Base-by-base conservation (phyloP, 2,797 vertebrate genomes). In the Oreochromis grahami region DNA sequence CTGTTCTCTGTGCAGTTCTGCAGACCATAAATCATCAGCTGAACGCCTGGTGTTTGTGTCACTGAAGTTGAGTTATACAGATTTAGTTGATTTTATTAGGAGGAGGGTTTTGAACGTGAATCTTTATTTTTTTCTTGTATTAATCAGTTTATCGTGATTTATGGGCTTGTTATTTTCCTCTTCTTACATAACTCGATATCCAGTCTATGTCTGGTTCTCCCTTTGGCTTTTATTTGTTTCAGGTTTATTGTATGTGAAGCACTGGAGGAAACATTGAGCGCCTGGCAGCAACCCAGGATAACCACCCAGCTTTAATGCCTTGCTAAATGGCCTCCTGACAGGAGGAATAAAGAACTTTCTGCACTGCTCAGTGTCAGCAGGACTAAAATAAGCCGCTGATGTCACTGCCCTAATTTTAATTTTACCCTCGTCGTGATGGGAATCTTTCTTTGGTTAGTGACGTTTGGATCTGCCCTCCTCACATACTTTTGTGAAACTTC, bases 171-270 rank as follows among this genome's bases (percentile, higher is more conserved):
- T 51, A 74, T 79, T 79, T 36, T 70, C 60, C 29, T 9, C 4
- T 15, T 41, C 17, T 89, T 88, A 1, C 8, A 15, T 78, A 88
- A 87, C 43, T 74, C 5, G 0, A 74, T 50, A 51, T 51, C 48
- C 8, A 15, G 51, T 63, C 55, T 53, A 17, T 6, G 80, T 79
- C 84, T 81, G 90, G 41, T 13, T 38, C 24, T 56, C 34, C 76
- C 55, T 2, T 36, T 52, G 74, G 63, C 72, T 86, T 88, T 77
- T 83, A 85, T 87, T 83, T 63, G 77, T 60, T 77, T 10, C 81
- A 81, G 86, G 80, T 83, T 83, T 89, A 76, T 84, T 92, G 86
- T 88, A 77, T 6, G 82, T 65, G 63, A 12, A 84, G 84, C 48
- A 8, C 53, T 51, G 60, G 51, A 51, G 45, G 87, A 84, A 87